Base-by-base conservation (phyloP, 2,888 invertebrate genomes). In the Bombyx huttoni region DNA sequence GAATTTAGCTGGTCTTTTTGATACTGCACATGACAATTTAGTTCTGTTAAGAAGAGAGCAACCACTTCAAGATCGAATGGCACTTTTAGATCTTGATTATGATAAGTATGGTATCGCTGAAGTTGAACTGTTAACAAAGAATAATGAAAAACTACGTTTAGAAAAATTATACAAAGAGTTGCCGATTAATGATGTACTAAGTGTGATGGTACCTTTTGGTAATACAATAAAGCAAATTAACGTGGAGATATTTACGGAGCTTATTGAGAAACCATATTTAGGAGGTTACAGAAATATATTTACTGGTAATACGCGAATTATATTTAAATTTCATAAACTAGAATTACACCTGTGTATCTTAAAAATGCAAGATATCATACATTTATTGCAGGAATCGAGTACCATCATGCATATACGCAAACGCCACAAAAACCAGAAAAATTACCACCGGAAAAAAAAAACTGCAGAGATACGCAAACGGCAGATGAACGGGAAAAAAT, bases 331-430 rank as follows among this genome's bases (percentile, higher is more conserved):
- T n/a, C n/a, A n/a, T n/a, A n/a, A n/a, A n/a, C n/a, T n/a, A n/a
- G n/a, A n/a, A n/a, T n/a, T n/a, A n/a, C n/a, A 10, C 7, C 12
- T 8, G 40, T 10, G 12, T 10, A 40, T 40, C 40, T 40, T 40
- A 40, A 40, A 10, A 40, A 10, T 12, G 12, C 1, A 40, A 40
- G 8, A 1, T 0, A 40, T 40, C 3, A 7, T 10, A 10, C 12
- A 40, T 40, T 12, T 40, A 40, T 75, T 68, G 54, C 63, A 90
- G 91, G 87, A 50, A 76, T 90, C 8, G 90, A 93, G 64, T 97
- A 93, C 72, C 92, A 95, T 63, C 94, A 98, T 79, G 97, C 96
- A 3, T 92, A 90, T 57, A 92, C 94, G 0, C 97, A 97, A 84
- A 97, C 97, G 6, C 92, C 91, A 0, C 92, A 92, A 47, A 89